These are phyloP conservation scores for Chironomus striatipennis DNA, from an alignment of 1,140 invertebrate genomes.

Conservation along the genomic window DNA sequence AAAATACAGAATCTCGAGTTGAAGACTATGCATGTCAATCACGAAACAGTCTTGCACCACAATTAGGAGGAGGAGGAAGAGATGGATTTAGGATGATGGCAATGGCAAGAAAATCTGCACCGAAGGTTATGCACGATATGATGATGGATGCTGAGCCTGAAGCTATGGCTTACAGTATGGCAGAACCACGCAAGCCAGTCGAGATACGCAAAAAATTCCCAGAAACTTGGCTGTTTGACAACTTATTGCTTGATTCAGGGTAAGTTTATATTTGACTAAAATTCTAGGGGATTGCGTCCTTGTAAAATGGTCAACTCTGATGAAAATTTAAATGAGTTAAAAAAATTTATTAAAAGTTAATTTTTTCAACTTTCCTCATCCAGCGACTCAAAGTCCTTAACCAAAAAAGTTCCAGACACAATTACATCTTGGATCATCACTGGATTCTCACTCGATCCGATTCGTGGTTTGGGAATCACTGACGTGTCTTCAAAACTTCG, in stretches of 20 bases:
- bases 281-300: too few relatives aligned
- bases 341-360: too few relatives aligned
- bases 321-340: too few relatives aligned
- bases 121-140: too few relatives aligned
- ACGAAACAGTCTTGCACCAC: neutral
- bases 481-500: conserved; percentile 59
- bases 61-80: neutral
- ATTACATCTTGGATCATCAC: conserved; percentile 89
- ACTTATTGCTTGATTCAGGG: neutral
- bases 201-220: conserved; percentile 21
- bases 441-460: conserved; percentile 82
- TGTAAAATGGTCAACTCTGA: too few relatives aligned
- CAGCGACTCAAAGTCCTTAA: conserved; percentile 31
- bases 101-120: neutral
- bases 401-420: conserved; percentile 57
- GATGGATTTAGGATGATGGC: neutral
- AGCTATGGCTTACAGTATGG: too few relatives aligned
- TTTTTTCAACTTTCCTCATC: neutral
- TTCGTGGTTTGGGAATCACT: conserved; percentile 76
- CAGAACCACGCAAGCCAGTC: neutral
- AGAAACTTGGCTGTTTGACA: neutral
- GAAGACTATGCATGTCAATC: too few relatives aligned
- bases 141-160: too few relatives aligned
- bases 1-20: too few relatives aligned
- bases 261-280: too few relatives aligned